Base-by-base conservation (phyloP, 2,797 vertebrate genomes). In the Danionella dracula region DNA sequence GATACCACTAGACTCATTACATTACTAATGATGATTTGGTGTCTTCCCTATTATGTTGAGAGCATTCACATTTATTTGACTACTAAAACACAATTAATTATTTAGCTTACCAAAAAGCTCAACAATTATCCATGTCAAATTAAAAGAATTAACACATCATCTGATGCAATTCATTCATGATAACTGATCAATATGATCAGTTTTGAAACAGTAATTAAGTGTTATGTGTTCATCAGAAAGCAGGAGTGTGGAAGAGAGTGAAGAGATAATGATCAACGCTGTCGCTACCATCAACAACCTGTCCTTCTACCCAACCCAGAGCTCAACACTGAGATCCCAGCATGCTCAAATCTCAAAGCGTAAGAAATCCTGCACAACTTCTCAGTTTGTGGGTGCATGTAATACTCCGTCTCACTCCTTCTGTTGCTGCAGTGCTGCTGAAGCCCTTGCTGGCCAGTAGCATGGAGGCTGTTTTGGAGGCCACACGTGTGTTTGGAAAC, bases 401-500 rank as follows among this genome's bases (percentile, higher is more conserved):
- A 16, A 32, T 23, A 1, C 4, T 17, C 12, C 41, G 11, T 38
- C 4, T 32, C 12, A 10, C 40, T 13, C 32, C 45, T 27, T 41
- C 48, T 35, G 60, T 49, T 32, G 4, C 12, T 70, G 75, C 51
- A 98, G 96, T 93, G 82, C 87, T 96, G 79, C 59, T 94, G 76
- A 93, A 91, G 81, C 79, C 96, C 72, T 53, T 98, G 67, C 79
- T 92, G 76, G 92, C 91, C 80, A 84, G 86, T 76, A 94, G 83
- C 63, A 92, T 90, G 90, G 92, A 92, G 12, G 90, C 88, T 50
- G 80, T 95, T 79, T 83, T 97, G 16, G 97, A 98, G 81, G 94
- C 93, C 51, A 86, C 89, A 5, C 90, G 93, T 32, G 94, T 94
- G 20, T 95, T 94, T 71, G 96, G 95, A 70, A 98, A 97, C 85